Conservation (phyloP, 1,140 invertebrate genomes). For the Hormaphis cornu region DNA sequence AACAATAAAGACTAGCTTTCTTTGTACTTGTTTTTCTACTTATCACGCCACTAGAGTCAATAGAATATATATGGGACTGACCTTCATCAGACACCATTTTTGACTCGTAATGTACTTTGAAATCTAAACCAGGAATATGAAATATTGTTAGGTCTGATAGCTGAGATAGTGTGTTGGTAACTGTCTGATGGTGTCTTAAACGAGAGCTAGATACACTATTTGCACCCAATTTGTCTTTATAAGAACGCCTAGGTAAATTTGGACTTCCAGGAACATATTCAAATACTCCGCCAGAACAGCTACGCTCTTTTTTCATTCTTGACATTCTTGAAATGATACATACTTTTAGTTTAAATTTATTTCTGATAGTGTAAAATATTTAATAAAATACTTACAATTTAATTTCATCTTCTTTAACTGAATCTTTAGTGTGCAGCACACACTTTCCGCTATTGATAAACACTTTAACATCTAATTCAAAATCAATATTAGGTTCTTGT, state of each 20-base stretch:
- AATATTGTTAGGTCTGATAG: conserved; percentile 81
- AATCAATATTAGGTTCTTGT: conserved; percentile 88
- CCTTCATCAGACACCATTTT: conserved; percentile 61
- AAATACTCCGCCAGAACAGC: conserved; percentile 59
- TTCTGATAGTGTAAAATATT: background rate
- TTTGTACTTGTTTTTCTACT: conserved; percentile 49
- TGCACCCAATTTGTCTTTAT: conserved; percentile 45
- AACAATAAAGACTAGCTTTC: conserved; percentile 86
- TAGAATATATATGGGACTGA: conserved; percentile 39
- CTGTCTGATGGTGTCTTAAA: conserved; percentile 37
- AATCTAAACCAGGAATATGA: conserved; percentile 86
- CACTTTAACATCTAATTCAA: conserved; percentile 92
- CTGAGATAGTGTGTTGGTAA: conserved; percentile 43
- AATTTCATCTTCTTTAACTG: conserved; percentile 58
- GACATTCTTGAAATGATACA: conserved; percentile 41
- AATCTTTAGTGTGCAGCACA: conserved; percentile 87
- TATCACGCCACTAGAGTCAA: conserved; percentile 35
- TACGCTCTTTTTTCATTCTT: conserved; percentile 59
- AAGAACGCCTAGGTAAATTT: conserved; percentile 45
- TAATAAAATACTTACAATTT: conserved; percentile 45
- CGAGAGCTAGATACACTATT: conserved; percentile 45
- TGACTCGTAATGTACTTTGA: conserved; percentile 84
- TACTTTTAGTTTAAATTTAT: background rate
- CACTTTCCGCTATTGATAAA: conserved; percentile 95
- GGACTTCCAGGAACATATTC: conserved; percentile 51